Evolutionary conservation across 37 sponge, comb jelly and placozoan species (phyloP).

Genomic region (Aphrocallistes beatrix): DNA sequence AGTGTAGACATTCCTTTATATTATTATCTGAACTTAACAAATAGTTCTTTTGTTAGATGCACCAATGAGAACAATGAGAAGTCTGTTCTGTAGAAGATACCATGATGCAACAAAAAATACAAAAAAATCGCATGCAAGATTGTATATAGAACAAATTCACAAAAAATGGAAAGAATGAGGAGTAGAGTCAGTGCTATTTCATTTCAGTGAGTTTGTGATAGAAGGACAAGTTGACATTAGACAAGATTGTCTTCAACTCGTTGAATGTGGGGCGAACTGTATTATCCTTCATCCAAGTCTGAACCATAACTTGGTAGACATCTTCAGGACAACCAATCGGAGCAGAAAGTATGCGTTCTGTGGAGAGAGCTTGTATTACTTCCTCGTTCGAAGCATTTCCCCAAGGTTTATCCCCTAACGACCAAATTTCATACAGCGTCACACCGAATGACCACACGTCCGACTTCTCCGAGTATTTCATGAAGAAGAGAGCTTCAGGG

Average conservation of each 20-base stretch:
- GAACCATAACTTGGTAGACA: background rate
- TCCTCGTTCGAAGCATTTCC: background rate
- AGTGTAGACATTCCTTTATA: no score
- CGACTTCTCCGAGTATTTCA: background rate
- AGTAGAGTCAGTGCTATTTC: no score
- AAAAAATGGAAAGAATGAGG: no score
- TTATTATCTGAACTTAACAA: no score
- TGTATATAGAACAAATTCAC: no score
- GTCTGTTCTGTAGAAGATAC: background rate
- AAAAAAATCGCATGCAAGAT: no score
- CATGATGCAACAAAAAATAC: no score
- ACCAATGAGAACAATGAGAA: no score
- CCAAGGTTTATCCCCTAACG: background rate
- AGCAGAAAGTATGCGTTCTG: background rate
- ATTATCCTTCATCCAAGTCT: background rate
- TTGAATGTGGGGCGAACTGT: background rate
- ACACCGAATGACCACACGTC: background rate
- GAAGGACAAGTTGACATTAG: background rate
- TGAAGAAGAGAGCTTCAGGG: background rate
- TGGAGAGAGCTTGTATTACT: background rate
- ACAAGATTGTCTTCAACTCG: background rate
- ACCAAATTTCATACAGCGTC: background rate
- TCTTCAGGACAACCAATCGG: background rate
- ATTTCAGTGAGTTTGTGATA: background rate
- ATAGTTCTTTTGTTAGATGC: no score